phyloP scores from a whole-genome alignment of 2,113 vertebrate genomes.

The Psephotus haematonotus region DNA sequence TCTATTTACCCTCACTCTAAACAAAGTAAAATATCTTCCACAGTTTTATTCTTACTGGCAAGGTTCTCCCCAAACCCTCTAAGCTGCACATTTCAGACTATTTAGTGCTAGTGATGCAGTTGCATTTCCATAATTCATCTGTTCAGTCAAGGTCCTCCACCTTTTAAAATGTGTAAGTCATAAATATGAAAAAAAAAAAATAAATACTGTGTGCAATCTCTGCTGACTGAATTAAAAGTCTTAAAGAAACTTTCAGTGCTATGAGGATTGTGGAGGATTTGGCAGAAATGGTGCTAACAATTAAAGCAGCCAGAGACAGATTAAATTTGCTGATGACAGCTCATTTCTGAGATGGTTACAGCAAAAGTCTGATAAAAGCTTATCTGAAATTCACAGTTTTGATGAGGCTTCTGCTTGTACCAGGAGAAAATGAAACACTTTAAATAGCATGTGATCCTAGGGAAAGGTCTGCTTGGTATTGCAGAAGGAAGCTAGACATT shows the following conservation, averaged over 20 bases:
- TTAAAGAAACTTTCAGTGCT: conserved; percentile 52
- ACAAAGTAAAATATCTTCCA: background rate
- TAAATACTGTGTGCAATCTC: background rate
- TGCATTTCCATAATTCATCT: conserved; percentile 48
- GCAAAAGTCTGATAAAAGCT: conserved; percentile 68
- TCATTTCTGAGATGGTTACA: conserved; percentile 75
- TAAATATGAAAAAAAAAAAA: conserved; percentile 9
- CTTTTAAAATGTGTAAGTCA: conserved; percentile 7
- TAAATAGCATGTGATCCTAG: conserved; percentile 50
- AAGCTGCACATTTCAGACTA: background rate
- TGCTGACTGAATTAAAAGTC: conserved; percentile 54
- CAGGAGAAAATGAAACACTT: conserved; percentile 75
- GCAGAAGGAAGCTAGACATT: background rate
- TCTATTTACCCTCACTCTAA: background rate
- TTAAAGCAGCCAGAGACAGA: conserved; percentile 69
- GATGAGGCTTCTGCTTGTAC: conserved; percentile 67
- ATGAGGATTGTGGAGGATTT: conserved; percentile 48
- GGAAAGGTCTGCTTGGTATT: conserved; percentile 37
- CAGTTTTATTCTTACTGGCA: background rate
- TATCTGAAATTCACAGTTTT: conserved; percentile 75
- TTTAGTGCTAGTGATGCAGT: conserved; percentile 16
- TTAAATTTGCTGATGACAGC: conserved; percentile 75
- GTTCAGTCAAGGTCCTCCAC: conserved; percentile 36
- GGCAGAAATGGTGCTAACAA: conserved; percentile 62
- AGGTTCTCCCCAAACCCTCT: background rate